Evolutionary conservation across 2,888 invertebrate genomes (phyloP).

Genomic region (Drosophila mercatorum): DNA sequence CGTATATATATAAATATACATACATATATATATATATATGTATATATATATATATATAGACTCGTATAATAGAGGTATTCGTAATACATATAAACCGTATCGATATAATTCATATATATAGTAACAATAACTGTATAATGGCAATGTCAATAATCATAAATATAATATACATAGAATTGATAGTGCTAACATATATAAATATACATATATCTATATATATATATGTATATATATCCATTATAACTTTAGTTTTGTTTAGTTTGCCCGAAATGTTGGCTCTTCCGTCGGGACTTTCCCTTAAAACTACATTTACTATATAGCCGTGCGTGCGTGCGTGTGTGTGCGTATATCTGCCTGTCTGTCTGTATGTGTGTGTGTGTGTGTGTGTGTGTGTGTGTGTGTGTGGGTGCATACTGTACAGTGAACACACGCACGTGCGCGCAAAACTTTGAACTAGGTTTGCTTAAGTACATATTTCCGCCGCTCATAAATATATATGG

Average conservation of each 20-base stretch:
- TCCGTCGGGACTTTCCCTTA: slow-evolving; percentile 12
- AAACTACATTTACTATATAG: slow-evolving; percentile 6
- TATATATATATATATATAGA: background rate
- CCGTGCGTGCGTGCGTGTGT: background rate
- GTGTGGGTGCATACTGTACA: slow-evolving; percentile 60
- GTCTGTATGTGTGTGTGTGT: slow-evolving; percentile 1
- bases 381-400: slow-evolving; percentile 12
- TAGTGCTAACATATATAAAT: slow-evolving; percentile 19
- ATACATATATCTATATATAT: background rate
- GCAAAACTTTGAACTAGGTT: slow-evolving; percentile 10
- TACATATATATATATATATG: background rate
- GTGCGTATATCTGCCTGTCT: background rate
- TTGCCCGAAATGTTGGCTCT: slow-evolving; percentile 13
- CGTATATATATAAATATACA: background rate
- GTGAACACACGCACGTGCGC: slow-evolving; percentile 37
- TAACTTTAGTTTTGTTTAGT: background rate
- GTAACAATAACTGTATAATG: slow-evolving; percentile 61
- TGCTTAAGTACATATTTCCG: slow-evolving; percentile 1
- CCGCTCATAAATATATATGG: slow-evolving; percentile 30
- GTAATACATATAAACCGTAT: slow-evolving; percentile 46
- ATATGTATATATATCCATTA: slow-evolving; percentile 3
- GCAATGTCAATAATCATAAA: slow-evolving; percentile 72
- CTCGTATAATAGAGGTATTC: slow-evolving; percentile 33
- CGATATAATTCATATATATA: slow-evolving; percentile 62
- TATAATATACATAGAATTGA: slow-evolving; percentile 50